Evolutionary conservation across 2,113 vertebrate genomes (phyloP).

Genomic region (Semicossyphus pulcher): DNA sequence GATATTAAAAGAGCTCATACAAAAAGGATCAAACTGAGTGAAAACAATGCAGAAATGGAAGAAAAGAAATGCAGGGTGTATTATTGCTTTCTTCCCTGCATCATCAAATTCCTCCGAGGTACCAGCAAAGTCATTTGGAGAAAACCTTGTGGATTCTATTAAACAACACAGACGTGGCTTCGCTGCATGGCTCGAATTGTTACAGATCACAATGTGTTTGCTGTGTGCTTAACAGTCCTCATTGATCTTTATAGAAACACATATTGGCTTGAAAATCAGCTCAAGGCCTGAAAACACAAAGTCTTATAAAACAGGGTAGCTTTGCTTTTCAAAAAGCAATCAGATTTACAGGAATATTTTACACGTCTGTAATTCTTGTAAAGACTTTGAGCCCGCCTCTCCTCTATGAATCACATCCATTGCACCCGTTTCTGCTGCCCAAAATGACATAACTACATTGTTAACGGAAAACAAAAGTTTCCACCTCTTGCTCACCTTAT

Average conservation of each 20-base stretch:
- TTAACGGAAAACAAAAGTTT: conserved; percentile 25
- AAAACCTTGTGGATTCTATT: conserved; percentile 8
- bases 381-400: conserved; percentile 36
- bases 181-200: conserved; percentile 17
- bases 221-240: conserved; percentile 24
- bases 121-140: conserved; percentile 10
- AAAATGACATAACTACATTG: conserved; percentile 25
- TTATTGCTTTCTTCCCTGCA: background rate
- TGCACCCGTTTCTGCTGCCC: conserved; percentile 12
- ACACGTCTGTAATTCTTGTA: conserved; percentile 55
- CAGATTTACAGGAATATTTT: conserved; percentile 53
- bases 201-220: conserved; percentile 13
- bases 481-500: conserved; percentile 4
- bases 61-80: background rate
- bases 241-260: conserved; percentile 36
- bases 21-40: too few relatives aligned
- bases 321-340: conserved; percentile 50
- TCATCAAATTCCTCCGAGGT: conserved; percentile 18
- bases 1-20: background rate
- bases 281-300: conserved; percentile 38
- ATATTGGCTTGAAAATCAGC: conserved; percentile 39
- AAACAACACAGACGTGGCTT: conserved; percentile 14
- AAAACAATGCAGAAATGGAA: background rate
- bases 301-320: conserved; percentile 43
- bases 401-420: conserved; percentile 53